Evolutionary conservation across 2,113 vertebrate species (phyloP).

Genomic region (Bubo bubo): DNA sequence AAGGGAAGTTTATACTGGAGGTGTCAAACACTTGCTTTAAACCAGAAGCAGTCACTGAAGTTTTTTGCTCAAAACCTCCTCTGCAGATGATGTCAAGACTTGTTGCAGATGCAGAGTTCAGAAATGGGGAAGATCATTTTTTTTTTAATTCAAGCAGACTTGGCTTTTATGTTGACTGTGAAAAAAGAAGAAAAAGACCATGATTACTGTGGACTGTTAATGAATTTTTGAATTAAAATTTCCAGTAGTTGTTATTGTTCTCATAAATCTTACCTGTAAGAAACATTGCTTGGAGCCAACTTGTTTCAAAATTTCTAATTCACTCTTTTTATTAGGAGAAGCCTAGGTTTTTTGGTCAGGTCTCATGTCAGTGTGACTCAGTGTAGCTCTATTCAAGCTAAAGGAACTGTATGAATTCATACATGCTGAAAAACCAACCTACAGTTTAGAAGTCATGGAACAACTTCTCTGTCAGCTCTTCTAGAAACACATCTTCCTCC

Average conservation of each 20-base stretch:
- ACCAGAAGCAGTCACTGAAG: neutral
- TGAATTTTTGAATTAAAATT: conserved; percentile 50
- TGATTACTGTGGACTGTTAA: neutral
- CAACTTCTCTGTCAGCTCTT: neutral
- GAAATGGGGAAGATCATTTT: neutral
- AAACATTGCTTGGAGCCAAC: conserved; percentile 29
- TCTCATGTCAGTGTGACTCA: neutral
- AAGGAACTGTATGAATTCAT: neutral
- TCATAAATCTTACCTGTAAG: conserved; percentile 29
- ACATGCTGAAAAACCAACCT: neutral
- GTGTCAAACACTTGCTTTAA: neutral
- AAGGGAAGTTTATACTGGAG: neutral
- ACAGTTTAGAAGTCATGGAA: neutral
- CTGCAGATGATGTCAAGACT: neutral
- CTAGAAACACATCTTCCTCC: neutral
- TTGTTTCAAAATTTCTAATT: conserved; percentile 39
- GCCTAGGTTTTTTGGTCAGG: neutral
- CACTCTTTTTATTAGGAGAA: conserved; percentile 18
- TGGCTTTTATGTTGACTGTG: neutral
- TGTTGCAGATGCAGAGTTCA: neutral
- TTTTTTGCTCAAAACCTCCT: neutral
- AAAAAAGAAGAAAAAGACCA: neutral
- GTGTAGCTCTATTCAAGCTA: neutral
- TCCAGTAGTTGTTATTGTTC: neutral
- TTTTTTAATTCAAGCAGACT: neutral